These are phyloP conservation scores for Papilio machaon DNA, from an alignment of 1,140 invertebrate species.

Conservation along the genomic window DNA sequence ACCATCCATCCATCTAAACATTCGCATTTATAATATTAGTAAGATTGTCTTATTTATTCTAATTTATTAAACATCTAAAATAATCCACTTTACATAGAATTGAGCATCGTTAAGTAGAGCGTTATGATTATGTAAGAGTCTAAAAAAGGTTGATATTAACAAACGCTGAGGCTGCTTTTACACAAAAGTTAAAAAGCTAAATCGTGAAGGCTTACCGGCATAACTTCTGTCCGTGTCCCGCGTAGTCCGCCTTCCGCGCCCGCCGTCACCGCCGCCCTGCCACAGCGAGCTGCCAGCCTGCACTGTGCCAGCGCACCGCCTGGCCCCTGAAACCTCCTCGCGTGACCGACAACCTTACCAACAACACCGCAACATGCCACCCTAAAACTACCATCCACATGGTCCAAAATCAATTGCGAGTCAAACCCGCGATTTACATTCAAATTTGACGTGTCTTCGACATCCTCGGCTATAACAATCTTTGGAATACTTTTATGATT, in stretches of 20 bases:
- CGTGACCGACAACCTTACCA: conserved; percentile 68
- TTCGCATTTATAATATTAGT: no score
- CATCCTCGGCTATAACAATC: conserved; percentile 71
- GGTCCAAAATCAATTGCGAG: conserved; percentile 47
- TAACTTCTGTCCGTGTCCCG: conserved; percentile 59
- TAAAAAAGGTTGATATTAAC: background rate
- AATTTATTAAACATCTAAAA: no score
- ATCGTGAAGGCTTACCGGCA: conserved; percentile 66
- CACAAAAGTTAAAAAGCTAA: background rate
- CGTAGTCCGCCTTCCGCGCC: conserved; percentile 69
- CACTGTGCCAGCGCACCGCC: conserved; percentile 77
- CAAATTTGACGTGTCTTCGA: conserved; percentile 76
- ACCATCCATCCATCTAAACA: no score
- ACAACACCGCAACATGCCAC: conserved; percentile 50
- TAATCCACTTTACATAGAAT: no score
- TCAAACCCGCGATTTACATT: conserved; percentile 60
- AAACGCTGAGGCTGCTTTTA: no score
- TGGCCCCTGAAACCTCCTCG: conserved; percentile 72
- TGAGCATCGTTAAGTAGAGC: no score
- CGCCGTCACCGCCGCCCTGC: conserved; percentile 70
- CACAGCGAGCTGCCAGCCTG: conserved; percentile 63
- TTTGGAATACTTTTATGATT: conserved; percentile 56
- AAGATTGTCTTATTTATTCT: no score
- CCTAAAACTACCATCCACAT: conserved; percentile 47
- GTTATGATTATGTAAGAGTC: background rate